Evolutionary conservation across 1,140 invertebrate genomes (phyloP).

Genomic region (Nasonia vitripennis): DNA sequence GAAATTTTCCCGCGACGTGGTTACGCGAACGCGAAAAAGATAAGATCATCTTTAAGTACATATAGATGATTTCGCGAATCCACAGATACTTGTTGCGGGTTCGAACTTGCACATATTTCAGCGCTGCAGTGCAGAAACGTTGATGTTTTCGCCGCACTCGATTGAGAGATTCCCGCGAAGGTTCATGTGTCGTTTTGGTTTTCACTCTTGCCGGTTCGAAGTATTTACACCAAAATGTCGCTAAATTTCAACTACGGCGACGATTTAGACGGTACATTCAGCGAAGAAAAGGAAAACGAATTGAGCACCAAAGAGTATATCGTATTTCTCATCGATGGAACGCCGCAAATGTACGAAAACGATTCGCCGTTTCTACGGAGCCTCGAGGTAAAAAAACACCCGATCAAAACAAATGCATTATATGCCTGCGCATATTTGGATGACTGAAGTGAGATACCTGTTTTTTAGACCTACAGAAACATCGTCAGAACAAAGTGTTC

Average conservation of each 20-base stretch:
- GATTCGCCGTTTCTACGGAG: constrained; percentile 6
- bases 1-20: too few relatives aligned
- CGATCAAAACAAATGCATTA: background rate
- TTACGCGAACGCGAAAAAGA: background rate
- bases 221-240: background rate
- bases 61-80: background rate
- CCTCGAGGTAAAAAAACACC: constrained; percentile 26
- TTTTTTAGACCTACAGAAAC: constrained; percentile 24
- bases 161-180: background rate
- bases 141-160: background rate
- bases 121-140: too few relatives aligned
- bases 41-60: background rate
- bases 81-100: background rate
- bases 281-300: constrained; percentile 26
- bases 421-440: background rate
- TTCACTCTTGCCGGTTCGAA: too few relatives aligned
- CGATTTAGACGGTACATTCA: background rate
- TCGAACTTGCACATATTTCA: too few relatives aligned
- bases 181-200: too few relatives aligned
- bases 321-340: constrained; percentile 40
- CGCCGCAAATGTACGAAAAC: constrained; percentile 10
- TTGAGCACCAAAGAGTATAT: background rate
- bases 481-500: constrained; percentile 40
- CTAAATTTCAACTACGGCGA: background rate
- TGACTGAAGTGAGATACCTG: background rate